phyloP scores from a whole-genome alignment of 2,888 invertebrate species.

The Nemotelus nigrinus region DNA sequence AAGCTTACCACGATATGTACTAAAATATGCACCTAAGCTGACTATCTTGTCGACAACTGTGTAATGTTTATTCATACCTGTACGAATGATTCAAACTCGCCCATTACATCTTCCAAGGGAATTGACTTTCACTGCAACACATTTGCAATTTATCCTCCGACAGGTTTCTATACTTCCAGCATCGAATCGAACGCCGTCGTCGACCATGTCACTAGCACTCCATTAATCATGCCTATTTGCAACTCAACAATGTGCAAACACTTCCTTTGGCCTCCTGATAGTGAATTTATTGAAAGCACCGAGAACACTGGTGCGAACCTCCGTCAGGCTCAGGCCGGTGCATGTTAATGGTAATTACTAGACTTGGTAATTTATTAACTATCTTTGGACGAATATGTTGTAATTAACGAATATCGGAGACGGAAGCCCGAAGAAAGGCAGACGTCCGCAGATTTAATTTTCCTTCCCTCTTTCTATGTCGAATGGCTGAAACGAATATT shows the following conservation, averaged over 20 bases:
- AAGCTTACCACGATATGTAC: too few species aligned
- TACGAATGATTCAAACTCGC: conserved; percentile 21
- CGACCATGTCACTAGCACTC: conserved; percentile 35
- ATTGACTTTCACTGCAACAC: conserved; percentile 13
- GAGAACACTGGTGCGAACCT: background rate
- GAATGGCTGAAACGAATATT: background rate
- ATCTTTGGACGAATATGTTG: conserved; percentile 1
- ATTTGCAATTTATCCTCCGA: conserved; percentile 13
- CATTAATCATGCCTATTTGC: conserved; percentile 43
- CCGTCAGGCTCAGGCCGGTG: background rate
- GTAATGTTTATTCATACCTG: conserved; percentile 37
- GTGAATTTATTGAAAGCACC: background rate
- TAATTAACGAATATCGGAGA: conserved; percentile 3
- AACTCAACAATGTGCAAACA: background rate
- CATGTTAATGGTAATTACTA: conserved; percentile 43
- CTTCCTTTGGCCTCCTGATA: conserved; percentile 25
- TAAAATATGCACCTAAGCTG: background rate
- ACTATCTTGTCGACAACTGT: conserved; percentile 46
- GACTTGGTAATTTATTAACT: conserved; percentile 47
- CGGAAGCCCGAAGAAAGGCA: background rate
- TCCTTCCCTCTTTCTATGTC: background rate
- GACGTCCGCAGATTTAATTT: background rate
- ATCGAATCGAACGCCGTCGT: background rate
- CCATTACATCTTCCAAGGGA: conserved; percentile 25
- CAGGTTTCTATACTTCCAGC: background rate